phyloP scores from a whole-genome alignment of 2,113 vertebrate species.

The Nanorana parkeri region DNA sequence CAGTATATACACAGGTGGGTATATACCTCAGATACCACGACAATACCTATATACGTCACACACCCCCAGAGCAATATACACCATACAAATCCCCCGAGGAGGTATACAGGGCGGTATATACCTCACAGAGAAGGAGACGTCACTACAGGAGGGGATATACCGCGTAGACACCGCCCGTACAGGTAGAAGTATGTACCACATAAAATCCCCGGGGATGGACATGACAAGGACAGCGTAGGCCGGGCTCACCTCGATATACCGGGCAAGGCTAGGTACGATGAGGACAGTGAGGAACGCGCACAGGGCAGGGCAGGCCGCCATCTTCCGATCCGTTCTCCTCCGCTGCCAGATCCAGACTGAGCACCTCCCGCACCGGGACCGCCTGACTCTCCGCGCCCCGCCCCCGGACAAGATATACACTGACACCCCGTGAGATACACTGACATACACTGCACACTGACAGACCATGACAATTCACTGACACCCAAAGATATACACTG shows the following conservation, averaged over 20 bases:
- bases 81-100: too few species aligned
- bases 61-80: too few species aligned
- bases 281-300: slow-evolving; percentile 73
- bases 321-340: slow-evolving; percentile 2
- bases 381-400: neutral
- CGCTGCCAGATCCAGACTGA: slow-evolving; percentile 61
- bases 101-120: too few species aligned
- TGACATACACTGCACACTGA: neutral
- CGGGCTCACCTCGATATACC: slow-evolving; percentile 83
- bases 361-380: slow-evolving; percentile 61
- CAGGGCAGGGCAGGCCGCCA: slow-evolving; percentile 72
- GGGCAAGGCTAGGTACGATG: slow-evolving; percentile 75
- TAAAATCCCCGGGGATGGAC: neutral
- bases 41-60: too few species aligned
- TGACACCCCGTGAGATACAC: neutral
- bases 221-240: neutral
- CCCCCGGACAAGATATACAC: neutral
- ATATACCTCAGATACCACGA: too few species aligned
- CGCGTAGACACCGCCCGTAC: too few species aligned
- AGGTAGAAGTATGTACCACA: too few species aligned
- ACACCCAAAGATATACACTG: too few species aligned
- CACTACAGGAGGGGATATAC: too few species aligned
- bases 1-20: too few species aligned
- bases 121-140: too few species aligned
- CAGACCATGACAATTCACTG: neutral